Evolutionary conservation across 2,888 invertebrate genomes (phyloP).

Genomic region (Malthinus seriepunctatus): DNA sequence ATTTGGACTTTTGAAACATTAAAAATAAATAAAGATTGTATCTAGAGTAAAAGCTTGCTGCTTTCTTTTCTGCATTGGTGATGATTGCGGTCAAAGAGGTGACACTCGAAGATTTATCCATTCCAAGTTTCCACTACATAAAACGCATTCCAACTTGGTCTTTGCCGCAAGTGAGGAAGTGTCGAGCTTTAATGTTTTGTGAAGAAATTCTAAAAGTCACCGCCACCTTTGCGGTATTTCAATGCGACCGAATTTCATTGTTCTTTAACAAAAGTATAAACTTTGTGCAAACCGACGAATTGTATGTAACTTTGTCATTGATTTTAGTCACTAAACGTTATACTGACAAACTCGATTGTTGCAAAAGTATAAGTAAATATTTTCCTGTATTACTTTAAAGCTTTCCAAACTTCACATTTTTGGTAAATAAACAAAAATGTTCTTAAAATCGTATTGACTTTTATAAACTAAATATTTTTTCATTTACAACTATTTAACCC

Average conservation of each 20-base stretch:
- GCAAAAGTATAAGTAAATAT: constrained; percentile 21
- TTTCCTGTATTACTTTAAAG: not conserved
- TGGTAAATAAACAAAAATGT: too few relatives aligned
- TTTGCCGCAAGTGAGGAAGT: constrained; percentile 40
- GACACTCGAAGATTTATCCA: constrained; percentile 39
- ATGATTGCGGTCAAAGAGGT: constrained; percentile 31
- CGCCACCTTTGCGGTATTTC: constrained; percentile 38
- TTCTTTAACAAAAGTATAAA: constrained; percentile 30
- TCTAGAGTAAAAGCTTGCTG: not conserved
- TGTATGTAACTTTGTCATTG: constrained; percentile 16
- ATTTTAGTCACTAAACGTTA: constrained; percentile 24
- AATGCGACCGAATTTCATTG: constrained; percentile 31
- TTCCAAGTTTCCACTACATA: constrained; percentile 43
- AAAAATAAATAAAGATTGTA: too few relatives aligned
- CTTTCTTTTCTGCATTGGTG: constrained; percentile 10
- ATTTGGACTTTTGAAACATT: too few relatives aligned
- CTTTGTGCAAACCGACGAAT: constrained; percentile 29
- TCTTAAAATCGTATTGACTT: too few relatives aligned
- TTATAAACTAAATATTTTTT: too few relatives aligned
- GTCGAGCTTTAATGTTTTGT: constrained; percentile 41
- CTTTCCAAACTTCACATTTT: not conserved
- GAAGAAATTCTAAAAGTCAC: constrained; percentile 40
- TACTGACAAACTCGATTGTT: constrained; percentile 10
- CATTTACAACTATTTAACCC: too few relatives aligned
- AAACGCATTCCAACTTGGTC: constrained; percentile 36